Conservation (phyloP, 2,113 vertebrate species). For the Cepphus grylle region DNA sequence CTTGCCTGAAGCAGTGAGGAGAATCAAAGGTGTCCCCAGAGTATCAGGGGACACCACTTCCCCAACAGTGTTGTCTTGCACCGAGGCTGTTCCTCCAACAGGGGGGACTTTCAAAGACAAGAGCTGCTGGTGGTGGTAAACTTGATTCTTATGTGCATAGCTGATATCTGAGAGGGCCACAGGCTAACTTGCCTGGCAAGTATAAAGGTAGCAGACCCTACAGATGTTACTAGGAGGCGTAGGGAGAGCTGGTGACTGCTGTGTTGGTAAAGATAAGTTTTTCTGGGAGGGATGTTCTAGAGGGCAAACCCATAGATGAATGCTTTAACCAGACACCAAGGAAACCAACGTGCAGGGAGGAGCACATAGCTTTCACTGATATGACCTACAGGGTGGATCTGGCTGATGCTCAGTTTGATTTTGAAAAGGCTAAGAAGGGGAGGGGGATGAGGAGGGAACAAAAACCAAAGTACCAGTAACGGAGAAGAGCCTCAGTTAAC, state of each 20-base stretch:
- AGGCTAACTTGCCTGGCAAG: neutral
- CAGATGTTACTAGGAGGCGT: neutral
- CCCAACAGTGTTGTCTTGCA: neutral
- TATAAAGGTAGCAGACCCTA: neutral
- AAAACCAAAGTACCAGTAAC: neutral
- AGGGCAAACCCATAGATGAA: neutral
- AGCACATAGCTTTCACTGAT: neutral
- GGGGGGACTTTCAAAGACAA: neutral
- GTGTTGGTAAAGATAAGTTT: neutral
- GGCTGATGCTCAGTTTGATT: neutral
- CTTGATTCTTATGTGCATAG: neutral
- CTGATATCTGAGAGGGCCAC: neutral
- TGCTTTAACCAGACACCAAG: neutral
- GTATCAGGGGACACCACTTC: neutral
- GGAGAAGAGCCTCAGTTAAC: neutral
- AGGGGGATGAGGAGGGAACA: neutral
- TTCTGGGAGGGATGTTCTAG: neutral
- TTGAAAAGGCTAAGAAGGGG: neutral
- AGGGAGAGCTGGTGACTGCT: neutral
- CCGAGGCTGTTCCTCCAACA: fast-evolving
- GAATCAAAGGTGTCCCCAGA: neutral
- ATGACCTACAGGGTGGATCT: fast-evolving
- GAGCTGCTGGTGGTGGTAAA: neutral
- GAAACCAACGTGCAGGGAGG: neutral
- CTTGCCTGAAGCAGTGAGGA: neutral